Base-by-base conservation (phyloP, 2,797 vertebrate species). In the Tympanoctomys barrerae region DNA sequence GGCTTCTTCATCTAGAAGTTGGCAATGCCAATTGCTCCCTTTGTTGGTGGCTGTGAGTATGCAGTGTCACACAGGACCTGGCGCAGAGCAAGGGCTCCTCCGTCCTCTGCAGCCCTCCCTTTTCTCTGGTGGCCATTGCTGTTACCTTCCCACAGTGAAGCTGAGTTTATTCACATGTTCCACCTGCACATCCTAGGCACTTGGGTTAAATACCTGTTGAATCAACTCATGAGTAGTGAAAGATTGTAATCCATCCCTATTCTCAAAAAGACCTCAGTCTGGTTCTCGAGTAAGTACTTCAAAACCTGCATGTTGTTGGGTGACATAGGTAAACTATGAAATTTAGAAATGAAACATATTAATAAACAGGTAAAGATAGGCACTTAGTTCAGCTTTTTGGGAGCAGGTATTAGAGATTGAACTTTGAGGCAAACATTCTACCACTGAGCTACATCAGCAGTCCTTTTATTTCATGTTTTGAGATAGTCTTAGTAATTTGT, bases 1-100 rank as follows among this genome's bases (percentile, higher is more conserved):
- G 22, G 22, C 75, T 83, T 91, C 31, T 94, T 92, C 66, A 52
- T 52, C 73, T 75, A 18, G 80, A 28, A 81, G 92, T 64, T 64
- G 78, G 11, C 10, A 39, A 11, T 79, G 62, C 22, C 3, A 16
- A 13, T 21, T 18, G 16, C 13, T 31, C 1, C 19, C 57, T 91
- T n/a, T 46, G 0, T 46, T 62, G 31, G 31, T 61, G 7, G 33
- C 64, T 66, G 59, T 94, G 68, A 94, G n/a, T 5, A 18, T 46
- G 61, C 9, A n/a, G 2, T 77, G 42, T 13, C 68, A 10, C 21
- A 7, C 70, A 42, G 78, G 68, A 3, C 66, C 36, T 61, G n/a
- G 31, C 49, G 33, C 24, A 70, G 19, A 79, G 31, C 16, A n/a
- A 42, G 54, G 28, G 79, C 14, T 54, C 59, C 14, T 54, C 59